Evolutionary conservation across 2,113 vertebrate species (phyloP), one percentile per base, ranked within the genome.

Genomic region (Gobius niger): DNA sequence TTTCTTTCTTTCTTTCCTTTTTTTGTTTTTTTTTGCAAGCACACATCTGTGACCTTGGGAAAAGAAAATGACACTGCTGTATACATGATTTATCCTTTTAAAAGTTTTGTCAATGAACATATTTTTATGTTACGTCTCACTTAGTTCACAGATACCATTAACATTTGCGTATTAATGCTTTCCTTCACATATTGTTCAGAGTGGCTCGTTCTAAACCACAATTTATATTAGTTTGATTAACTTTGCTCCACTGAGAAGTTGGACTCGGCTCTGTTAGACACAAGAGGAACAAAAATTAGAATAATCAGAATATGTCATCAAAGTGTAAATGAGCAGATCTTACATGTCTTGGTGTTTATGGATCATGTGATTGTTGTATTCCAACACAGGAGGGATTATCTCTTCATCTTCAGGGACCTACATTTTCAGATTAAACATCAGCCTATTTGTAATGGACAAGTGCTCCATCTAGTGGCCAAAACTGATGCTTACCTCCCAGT

Each of bases 401-500:
- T 95, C 94, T 16, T 93, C 94, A n/a, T 95, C 94, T 67, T 96
- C 93, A 7, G 94, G 95, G 19, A 96, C 78, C 96, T 98, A 84
- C 65, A 82, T 44, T n/a, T 44, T 5, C 5, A 2, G 2, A 24
- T 52, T 73, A 18, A 34, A 72, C 46, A 8, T 59, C 1, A 59
- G 19, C 11, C 44, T 3, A 1, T 44, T 12, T 49, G 7, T 19
- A 16, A 14, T 47, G 49, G 51, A 14, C 18, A 74, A 70, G 4
- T 68, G 0, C 53, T 42, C 68, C 80, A 79, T 69, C 76, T 84
- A 57, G 73, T 78, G 88, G 71, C 70, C 3, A 19, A 65, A 61
- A n/a, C 9, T 4, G 15, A 9, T 18, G 9, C 93, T 93, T 75
- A 97, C 98, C 95, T 97, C 95, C 97, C 98, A 99, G 82, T 98